phyloP scores from a whole-genome alignment of 2,113 vertebrate species.

The Chaenogobius annularis region DNA sequence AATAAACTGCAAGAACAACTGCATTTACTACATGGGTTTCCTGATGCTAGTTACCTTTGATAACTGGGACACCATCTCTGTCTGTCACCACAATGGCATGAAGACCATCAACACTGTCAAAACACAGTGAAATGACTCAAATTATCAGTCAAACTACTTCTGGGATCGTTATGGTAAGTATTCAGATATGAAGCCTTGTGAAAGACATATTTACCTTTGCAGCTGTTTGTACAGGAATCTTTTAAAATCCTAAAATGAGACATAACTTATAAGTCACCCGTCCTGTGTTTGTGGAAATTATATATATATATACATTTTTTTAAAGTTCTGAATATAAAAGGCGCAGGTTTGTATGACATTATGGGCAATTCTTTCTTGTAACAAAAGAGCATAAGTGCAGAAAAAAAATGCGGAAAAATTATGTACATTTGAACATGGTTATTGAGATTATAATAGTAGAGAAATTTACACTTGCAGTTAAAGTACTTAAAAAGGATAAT shows the following conservation, averaged over 20 bases:
- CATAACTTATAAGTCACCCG: neutral
- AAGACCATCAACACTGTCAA: slow-evolving; percentile 88
- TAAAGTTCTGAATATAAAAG: neutral
- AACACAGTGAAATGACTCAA: neutral
- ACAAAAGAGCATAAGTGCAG: too few species aligned
- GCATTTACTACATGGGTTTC: neutral
- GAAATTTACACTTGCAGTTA: too few species aligned
- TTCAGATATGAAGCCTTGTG: too few species aligned
- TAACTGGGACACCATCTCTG: slow-evolving; percentile 93
- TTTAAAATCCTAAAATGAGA: slow-evolving; percentile 85
- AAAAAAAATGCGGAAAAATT: too few species aligned
- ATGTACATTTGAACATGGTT: too few species aligned
- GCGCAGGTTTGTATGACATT: neutral
- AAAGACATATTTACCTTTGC: slow-evolving; percentile 82
- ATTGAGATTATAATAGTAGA: too few species aligned
- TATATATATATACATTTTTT: neutral
- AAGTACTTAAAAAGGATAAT: too few species aligned
- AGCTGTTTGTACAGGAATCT: slow-evolving; percentile 94
- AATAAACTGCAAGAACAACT: too few species aligned
- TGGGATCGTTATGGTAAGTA: neutral
- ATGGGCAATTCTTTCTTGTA: too few species aligned
- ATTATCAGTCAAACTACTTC: neutral
- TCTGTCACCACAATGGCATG: slow-evolving; percentile 97
- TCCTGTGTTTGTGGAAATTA: neutral
- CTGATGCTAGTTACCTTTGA: slow-evolving; percentile 84